Conservation (phyloP, 2,797 vertebrate genomes). For the Poeciliopsis presidionis region DNA sequence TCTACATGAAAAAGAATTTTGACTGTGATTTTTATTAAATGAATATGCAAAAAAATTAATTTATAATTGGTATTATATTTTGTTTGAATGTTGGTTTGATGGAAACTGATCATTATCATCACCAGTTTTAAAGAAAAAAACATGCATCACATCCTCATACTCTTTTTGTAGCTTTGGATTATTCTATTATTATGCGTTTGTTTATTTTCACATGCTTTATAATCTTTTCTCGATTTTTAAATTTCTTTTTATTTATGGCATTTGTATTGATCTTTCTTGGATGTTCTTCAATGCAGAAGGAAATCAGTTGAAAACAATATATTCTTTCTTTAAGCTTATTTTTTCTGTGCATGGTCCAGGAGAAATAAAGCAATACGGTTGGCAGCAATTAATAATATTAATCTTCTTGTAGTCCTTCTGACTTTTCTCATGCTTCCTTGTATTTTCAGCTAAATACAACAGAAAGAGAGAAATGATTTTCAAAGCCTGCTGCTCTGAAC, state of each 20-base stretch:
- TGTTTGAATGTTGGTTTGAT: background rate
- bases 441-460: conserved; percentile 24
- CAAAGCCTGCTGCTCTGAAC: conserved; percentile 46
- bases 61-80: background rate
- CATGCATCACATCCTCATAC: background rate
- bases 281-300: background rate
- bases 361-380: background rate
- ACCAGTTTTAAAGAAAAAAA: background rate
- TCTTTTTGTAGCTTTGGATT: background rate
- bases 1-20: background rate
- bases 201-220: background rate
- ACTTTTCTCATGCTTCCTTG: background rate
- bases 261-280: background rate
- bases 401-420: background rate
- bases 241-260: background rate
- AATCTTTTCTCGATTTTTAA: background rate
- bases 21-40: background rate
- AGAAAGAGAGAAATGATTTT: conserved; percentile 47
- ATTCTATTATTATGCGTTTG: background rate
- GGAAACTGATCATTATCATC: background rate
- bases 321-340: background rate
- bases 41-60: background rate
- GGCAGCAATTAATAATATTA: conserved; percentile 11
- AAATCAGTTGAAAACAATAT: background rate
- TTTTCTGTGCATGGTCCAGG: background rate